These are phyloP conservation scores for Pantherophis vulpinus DNA, from an alignment of 2,797 vertebrate genomes.

Conservation along the genomic window DNA sequence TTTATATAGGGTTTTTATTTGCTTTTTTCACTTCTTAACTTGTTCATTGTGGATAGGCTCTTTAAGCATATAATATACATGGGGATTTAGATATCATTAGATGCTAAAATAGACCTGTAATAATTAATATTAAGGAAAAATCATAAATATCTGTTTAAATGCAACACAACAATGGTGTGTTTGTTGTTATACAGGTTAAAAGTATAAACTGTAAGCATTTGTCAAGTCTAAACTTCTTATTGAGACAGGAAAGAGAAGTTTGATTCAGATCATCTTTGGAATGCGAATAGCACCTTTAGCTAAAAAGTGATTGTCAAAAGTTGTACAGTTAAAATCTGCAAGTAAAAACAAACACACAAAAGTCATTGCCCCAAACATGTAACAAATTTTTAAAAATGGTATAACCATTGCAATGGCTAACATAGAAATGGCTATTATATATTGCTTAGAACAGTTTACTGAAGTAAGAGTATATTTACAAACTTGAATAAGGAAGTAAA, in stretches of 20 bases:
- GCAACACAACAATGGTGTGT: constrained; percentile 51
- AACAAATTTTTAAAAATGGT: constrained; percentile 52
- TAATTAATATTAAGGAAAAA: constrained; percentile 57
- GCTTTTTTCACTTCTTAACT: constrained; percentile 29
- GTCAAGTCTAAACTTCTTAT: constrained; percentile 47
- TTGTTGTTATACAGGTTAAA: constrained; percentile 56
- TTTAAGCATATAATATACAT: constrained; percentile 61
- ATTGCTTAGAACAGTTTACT: constrained; percentile 66
- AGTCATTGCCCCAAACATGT: neutral
- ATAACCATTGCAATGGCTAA: constrained; percentile 46
- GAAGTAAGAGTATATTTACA: constrained; percentile 27
- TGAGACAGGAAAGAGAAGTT: constrained; percentile 50
- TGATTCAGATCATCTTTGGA: constrained; percentile 61
- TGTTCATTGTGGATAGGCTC: constrained; percentile 48
- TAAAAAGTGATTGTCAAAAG: constrained; percentile 64
- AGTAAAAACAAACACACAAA: constrained; percentile 45
- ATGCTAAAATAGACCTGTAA: constrained; percentile 56
- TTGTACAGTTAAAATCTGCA: constrained; percentile 54
- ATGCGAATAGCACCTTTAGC: constrained; percentile 71
- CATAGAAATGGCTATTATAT: constrained; percentile 43
- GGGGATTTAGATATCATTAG: constrained; percentile 57
- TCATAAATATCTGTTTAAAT: constrained; percentile 55
- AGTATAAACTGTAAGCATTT: constrained; percentile 50
- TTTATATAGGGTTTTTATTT: constrained; percentile 66
- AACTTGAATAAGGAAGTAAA: constrained; percentile 22